A percentile compares a stretch with the other conserved stretches of the same genome.
These are phyloP conservation scores for Urocyon cinereoargenteus DNA, from an alignment of 2,797 vertebrate genomes.

Conservation along the genomic window DNA sequence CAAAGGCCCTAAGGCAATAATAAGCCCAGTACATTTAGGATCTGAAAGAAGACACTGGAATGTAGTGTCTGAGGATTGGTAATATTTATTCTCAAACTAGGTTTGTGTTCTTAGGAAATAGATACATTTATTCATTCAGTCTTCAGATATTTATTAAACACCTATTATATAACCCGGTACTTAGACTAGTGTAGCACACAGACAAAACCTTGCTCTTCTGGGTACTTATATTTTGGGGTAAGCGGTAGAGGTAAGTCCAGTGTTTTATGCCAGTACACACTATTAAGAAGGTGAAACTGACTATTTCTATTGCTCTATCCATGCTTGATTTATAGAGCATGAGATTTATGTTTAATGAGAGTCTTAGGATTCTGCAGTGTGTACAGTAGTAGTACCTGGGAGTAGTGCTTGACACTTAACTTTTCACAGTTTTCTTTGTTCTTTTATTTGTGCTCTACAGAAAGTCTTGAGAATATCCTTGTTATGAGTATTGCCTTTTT, in stretches of 20 bases:
- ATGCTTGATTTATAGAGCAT: background rate
- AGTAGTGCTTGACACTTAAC: background rate
- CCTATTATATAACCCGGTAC: background rate
- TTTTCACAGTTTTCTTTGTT: background rate
- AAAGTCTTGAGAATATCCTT: background rate
- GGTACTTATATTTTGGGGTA: background rate
- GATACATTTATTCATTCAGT: background rate
- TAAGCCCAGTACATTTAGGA: background rate
- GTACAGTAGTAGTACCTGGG: background rate
- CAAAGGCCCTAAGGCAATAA: background rate
- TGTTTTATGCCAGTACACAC: background rate
- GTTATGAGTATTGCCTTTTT: background rate
- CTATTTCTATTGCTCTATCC: background rate
- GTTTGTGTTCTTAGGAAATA: slow-evolving; percentile 44
- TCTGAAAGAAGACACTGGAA: background rate
- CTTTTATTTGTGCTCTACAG: background rate
- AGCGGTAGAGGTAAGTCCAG: background rate
- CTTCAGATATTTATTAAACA: slow-evolving; percentile 31
- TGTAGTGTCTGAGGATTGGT: background rate
- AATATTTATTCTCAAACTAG: background rate
- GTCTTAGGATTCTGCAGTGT: background rate
- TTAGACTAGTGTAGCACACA: background rate
- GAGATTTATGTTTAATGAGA: background rate
- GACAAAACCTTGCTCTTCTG: background rate
- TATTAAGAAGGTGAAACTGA: slow-evolving; percentile 61